Conservation (phyloP, 2,113 vertebrate genomes). For the Entomyzon cyanotis region DNA sequence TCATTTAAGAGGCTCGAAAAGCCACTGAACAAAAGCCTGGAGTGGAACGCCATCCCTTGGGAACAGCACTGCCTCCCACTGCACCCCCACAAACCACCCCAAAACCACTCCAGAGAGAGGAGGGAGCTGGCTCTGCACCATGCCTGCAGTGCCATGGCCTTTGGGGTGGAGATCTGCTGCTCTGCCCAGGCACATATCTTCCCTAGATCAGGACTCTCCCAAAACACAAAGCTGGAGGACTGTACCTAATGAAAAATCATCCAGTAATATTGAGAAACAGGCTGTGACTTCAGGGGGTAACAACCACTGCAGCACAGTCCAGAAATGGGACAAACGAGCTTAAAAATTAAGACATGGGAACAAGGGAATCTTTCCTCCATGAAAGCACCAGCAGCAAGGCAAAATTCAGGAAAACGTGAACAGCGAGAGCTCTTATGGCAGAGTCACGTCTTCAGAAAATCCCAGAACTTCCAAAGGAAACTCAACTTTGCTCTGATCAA, state of each 20-base stretch:
- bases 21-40: background rate
- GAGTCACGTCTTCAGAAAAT: background rate
- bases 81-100: background rate
- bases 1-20: background rate
- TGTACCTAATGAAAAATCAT: background rate
- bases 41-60: background rate
- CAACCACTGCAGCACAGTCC: background rate
- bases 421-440: background rate
- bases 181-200: background rate
- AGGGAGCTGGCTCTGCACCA: background rate
- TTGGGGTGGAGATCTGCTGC: rapidly evolving
- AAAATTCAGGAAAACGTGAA: background rate
- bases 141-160: background rate
- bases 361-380: background rate
- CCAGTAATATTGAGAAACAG: background rate
- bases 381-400: background rate
- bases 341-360: rapidly evolving
- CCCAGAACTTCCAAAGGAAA: background rate
- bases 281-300: background rate
- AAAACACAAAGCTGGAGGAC: background rate
- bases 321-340: background rate
- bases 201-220: background rate
- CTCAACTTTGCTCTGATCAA: conserved; percentile 47
- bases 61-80: background rate
- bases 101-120: background rate